Base-by-base conservation (phyloP, 2,888 invertebrate species). In the Galerucella nymphaeae region DNA sequence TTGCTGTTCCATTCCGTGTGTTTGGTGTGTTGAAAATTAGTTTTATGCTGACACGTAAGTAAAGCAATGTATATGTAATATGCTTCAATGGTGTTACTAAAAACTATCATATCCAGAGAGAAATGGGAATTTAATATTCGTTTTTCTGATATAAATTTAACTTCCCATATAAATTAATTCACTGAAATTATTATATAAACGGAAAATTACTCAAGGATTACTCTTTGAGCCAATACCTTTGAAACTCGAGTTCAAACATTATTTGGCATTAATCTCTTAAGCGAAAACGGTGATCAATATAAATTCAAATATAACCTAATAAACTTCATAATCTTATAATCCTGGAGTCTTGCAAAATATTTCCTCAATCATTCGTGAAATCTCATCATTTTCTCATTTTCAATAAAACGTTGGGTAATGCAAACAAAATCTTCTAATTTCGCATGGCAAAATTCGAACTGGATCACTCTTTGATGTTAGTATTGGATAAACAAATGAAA, bases 401-500 rank as follows among this genome's bases (percentile, higher is more conserved):
- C 57, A 71, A 50, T 16, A 18, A 45, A 58, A 42, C 18, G 13
- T 20, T 10, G 16, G 14, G 41, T 38, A 53, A 41, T 41, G 14
- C 42, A 58, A 58, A 65, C 30, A 23, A 9, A 42, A 41, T 41
- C 66, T 16, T 23, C 57, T 55, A 62, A 62, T 66, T 48, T 66
- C 57, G 58, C 53, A 62, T 72, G 61, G 48, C 70, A 20, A 42
- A 71, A 73, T 67, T 66, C 38, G 68, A 74, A 70, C 63, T 48
- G 61, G 66, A 62, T 58, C 55, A 42, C 55, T 61, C 75, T 76
- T 75, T 75, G 73, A 76, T 73, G 76, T 65, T 55, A 23, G 63
- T 63, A 63, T 68, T 72, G 58, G 67, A 76, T 70, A 71, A 73
- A 73, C 73, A 72, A 76, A 72, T 70, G 55, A 71, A 72, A 72